Percentiles rank a stretch among this genome's conserved stretches.
phyloP scores from a whole-genome alignment of 2,113 vertebrate species.

The Hystrix cristata region DNA sequence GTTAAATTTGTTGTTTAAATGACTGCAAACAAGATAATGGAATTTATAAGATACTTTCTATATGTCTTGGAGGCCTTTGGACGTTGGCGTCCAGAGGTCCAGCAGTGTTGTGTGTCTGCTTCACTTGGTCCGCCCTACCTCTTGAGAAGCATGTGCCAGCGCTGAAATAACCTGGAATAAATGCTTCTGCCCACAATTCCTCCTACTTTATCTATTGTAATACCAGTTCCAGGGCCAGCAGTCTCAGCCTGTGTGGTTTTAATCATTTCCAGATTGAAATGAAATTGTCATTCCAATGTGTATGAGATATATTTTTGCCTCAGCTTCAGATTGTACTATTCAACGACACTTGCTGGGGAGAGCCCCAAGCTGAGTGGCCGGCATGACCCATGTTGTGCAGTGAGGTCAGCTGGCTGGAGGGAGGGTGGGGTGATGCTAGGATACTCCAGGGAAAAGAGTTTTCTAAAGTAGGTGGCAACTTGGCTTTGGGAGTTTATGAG shows the following conservation, averaged over 20 bases:
- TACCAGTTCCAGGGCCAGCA: background rate
- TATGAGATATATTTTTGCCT: background rate
- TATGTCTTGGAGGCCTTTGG: background rate
- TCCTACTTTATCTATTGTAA: background rate
- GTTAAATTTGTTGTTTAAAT: slow-evolving; percentile 34
- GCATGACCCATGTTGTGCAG: accelerated
- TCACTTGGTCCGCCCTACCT: background rate
- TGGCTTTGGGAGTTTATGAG: slow-evolving; percentile 1
- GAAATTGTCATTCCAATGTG: background rate
- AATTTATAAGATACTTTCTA: background rate
- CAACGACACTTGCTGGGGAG: background rate
- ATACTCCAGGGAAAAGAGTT: slow-evolving; percentile 37
- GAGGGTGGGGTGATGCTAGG: background rate
- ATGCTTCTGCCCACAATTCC: background rate
- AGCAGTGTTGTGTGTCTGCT: background rate
- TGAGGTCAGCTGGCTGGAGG: background rate
- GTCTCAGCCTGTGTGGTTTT: background rate
- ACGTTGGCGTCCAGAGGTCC: background rate
- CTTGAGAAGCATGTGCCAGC: background rate
- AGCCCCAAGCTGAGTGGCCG: background rate
- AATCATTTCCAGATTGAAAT: background rate
- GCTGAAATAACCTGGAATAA: background rate
- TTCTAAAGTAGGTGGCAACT: slow-evolving; percentile 12
- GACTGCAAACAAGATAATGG: background rate
- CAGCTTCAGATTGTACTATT: background rate